Conservation (phyloP, 2,888 invertebrate species). For the Pecten maximus region DNA sequence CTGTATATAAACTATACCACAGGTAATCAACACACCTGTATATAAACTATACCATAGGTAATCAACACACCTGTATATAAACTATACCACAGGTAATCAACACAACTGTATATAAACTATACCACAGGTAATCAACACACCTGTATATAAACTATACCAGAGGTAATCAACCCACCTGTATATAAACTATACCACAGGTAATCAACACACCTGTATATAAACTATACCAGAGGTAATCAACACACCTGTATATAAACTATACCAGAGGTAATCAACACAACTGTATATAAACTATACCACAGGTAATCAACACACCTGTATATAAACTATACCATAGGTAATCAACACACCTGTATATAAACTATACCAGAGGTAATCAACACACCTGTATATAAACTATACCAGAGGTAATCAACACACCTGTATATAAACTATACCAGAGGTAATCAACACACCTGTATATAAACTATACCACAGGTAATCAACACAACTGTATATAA, state of each 20-base stretch:
- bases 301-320: constrained; percentile 27
- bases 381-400: constrained; percentile 2
- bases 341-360: constrained; percentile 2
- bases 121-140: neutral
- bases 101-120: neutral
- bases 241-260: constrained; percentile 2
- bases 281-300: neutral
- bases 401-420: neutral
- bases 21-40: neutral
- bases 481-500: neutral
- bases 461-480: neutral
- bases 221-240: neutral
- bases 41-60: neutral
- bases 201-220: constrained; percentile 9
- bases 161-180: constrained; percentile 14
- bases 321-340: neutral
- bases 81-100: neutral
- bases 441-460: constrained; percentile 27
- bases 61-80: neutral
- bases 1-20: neutral
- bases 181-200: neutral
- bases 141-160: neutral
- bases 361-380: neutral
- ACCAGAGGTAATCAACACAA: neutral
- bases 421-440: neutral